These are phyloP conservation scores for Meiosimyza decipiens DNA, from an alignment of 2,888 invertebrate genomes.

Conservation along the genomic window DNA sequence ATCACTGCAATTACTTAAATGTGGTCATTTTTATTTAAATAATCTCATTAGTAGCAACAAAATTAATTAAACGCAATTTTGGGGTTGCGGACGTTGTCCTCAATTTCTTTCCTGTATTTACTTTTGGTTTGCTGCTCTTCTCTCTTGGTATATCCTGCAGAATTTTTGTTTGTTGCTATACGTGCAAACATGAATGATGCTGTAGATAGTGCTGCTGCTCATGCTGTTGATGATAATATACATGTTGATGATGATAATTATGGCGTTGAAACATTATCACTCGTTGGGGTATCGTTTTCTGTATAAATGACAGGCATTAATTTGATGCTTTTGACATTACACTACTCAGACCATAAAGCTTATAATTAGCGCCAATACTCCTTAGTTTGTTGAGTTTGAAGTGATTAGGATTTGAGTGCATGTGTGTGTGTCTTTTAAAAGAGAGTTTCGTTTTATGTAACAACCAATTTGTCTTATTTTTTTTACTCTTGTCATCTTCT, in stretches of 20 bases:
- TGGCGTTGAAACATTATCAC: constrained; percentile 1
- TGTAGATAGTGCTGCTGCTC: background rate
- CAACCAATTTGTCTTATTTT: too few species aligned
- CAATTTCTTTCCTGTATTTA: too few species aligned
- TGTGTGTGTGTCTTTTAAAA: background rate
- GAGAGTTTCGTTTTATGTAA: too few species aligned
- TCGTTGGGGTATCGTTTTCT: constrained; percentile 16
- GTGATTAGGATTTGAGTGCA: constrained; percentile 1
- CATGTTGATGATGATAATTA: background rate
- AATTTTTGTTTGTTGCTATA: too few species aligned
- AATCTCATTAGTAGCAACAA: constrained; percentile 7
- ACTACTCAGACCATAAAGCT: too few species aligned
- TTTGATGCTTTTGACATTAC: background rate
- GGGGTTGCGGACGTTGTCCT: background rate
- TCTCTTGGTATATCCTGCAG: too few species aligned
- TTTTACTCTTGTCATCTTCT: too few species aligned
- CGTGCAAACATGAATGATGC: background rate
- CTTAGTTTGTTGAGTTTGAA: background rate
- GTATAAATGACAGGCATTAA: constrained; percentile 18
- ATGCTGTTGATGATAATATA: background rate
- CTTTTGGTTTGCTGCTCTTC: too few species aligned
- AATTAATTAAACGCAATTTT: constrained; percentile 5
- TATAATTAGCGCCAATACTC: background rate
- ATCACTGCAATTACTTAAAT: too few species aligned
- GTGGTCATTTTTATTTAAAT: constrained; percentile 4